These are phyloP conservation scores for Drosophila murphyi DNA, from an alignment of 1,140 invertebrate species.

Conservation along the genomic window DNA sequence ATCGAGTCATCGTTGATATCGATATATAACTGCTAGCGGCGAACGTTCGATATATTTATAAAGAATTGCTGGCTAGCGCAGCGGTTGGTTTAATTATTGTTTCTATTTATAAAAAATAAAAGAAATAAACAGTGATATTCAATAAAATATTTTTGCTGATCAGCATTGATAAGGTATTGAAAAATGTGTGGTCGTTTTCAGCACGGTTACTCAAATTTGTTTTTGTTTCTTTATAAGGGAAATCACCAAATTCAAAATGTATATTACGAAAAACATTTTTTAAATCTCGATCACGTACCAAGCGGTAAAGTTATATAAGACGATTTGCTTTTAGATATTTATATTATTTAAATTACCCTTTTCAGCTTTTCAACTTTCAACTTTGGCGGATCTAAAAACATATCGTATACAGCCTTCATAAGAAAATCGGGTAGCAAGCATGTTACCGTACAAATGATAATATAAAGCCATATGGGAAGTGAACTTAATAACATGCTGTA, in stretches of 20 bases:
- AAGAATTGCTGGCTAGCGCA: no score
- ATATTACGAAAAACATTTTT: no score
- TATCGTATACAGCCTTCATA: slow-evolving; percentile 53
- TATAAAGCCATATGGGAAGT: slow-evolving; percentile 87
- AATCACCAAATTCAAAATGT: no score
- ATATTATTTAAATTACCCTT: neutral
- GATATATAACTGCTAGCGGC: neutral
- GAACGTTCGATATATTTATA: slow-evolving; percentile 2
- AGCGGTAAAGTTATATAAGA: neutral
- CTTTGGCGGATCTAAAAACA: slow-evolving; percentile 32
- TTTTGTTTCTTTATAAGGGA: no score
- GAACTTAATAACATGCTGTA: slow-evolving; percentile 87
- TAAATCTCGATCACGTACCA: neutral
- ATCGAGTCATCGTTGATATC: slow-evolving; percentile 23
- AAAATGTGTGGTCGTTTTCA: neutral
- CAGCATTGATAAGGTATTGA: neutral
- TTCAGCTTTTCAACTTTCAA: neutral
- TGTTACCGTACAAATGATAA: slow-evolving; percentile 85
- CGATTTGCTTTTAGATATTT: neutral
- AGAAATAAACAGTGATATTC: neutral
- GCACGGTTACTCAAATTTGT: neutral
- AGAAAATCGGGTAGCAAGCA: slow-evolving; percentile 87
- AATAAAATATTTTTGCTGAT: neutral
- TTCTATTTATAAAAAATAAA: neutral
- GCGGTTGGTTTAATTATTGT: neutral